phyloP scores from a whole-genome alignment of 2,888 invertebrate species.

The Coelopa pilipes region DNA sequence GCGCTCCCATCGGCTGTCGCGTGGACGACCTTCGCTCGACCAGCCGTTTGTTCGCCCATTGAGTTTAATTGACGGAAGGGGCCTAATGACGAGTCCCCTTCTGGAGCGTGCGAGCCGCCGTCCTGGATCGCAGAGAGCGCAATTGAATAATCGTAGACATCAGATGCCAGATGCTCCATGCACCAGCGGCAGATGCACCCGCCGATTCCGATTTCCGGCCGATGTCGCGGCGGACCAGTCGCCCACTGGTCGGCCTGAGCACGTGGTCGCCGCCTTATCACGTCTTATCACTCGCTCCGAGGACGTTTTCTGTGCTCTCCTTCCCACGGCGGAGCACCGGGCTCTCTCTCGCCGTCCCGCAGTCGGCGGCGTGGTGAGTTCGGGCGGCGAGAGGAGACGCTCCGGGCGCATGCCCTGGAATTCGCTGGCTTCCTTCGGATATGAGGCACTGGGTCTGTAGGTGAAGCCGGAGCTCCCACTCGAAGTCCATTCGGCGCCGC shows the following conservation, averaged over 20 bases:
- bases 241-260: conserved; percentile 6
- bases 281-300: conserved; percentile 25
- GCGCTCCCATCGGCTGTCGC: too few relatives aligned
- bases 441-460: neutral
- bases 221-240: neutral
- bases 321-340: neutral
- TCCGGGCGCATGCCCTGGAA: conserved; percentile 33
- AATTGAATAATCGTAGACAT: too few relatives aligned
- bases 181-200: neutral
- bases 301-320: neutral
- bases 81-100: too few relatives aligned
- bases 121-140: too few relatives aligned
- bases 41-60: too few relatives aligned
- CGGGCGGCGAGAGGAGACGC: neutral
- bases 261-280: conserved; percentile 30
- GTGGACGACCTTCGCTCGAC: too few relatives aligned
- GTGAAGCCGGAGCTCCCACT: neutral
- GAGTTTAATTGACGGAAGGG: too few relatives aligned
- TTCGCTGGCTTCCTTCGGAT: conserved; percentile 6
- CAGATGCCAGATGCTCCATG: too few relatives aligned
- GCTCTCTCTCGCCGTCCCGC: conserved; percentile 5
- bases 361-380: neutral
- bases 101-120: too few relatives aligned
- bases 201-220: neutral
- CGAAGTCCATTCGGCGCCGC: neutral